These are phyloP conservation scores for Lasioglossum albipes DNA, from an alignment of 1,140 invertebrate genomes.

Conservation along the genomic window DNA sequence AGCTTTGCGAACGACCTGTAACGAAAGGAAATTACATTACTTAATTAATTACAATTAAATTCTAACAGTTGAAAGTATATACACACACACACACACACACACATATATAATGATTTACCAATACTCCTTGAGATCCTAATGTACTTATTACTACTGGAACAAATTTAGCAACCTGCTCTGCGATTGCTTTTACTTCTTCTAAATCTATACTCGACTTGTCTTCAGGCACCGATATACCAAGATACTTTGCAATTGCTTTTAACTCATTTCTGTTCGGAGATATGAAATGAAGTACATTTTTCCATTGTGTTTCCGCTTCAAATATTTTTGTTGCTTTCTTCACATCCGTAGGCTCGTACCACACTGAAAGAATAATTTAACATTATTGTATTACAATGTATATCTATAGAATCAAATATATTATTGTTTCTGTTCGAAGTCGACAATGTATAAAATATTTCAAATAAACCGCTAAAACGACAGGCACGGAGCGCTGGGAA, in stretches of 20 bases:
- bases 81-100: not conserved
- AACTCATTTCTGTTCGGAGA: conserved; percentile 84
- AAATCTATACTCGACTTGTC: conserved; percentile 45
- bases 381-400: not conserved
- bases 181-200: conserved; percentile 54
- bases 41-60: too few species aligned
- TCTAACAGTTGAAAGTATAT: too few species aligned
- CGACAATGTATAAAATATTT: not conserved
- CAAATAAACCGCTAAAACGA: conserved; percentile 4
- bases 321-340: conserved; percentile 82
- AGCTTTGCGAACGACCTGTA: conserved; percentile 69
- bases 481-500: conserved; percentile 6
- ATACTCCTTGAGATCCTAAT: conserved; percentile 73
- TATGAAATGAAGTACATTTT: conserved; percentile 77
- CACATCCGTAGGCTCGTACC: conserved; percentile 85
- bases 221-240: conserved; percentile 61
- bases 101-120: conserved; percentile 65
- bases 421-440: not conserved
- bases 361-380: conserved; percentile 79
- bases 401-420: not conserved
- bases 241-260: conserved; percentile 68
- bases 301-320: conserved; percentile 71
- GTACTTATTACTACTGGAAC: conserved; percentile 75
- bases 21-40: conserved; percentile 30
- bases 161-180: conserved; percentile 67